These are phyloP conservation scores for zebrafish (Danio rerio) DNA, from an alignment of 2,113 vertebrate genomes.

Conservation along the genomic window GRCz12tu NC_133180.1:28027001-28027500, in stretches of 20 bases:
- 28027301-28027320: neutral
- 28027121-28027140: constrained; percentile 63
- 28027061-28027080: neutral
- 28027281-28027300: neutral
- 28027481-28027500: neutral
- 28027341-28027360: no score
- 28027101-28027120: neutral
- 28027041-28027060: neutral
- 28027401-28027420: neutral
- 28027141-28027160: constrained; percentile 17
- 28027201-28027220: neutral
- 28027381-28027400: neutral
- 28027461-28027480: neutral
- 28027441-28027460: neutral
- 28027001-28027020: neutral
- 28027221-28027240: neutral
- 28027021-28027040: neutral
- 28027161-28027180: neutral
- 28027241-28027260: neutral
- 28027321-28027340: neutral
- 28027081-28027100: neutral
- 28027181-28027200: neutral
- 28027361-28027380: neutral
- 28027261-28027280: neutral
- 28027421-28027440: neutral